Conservation (phyloP, 1,140 invertebrate species). For the Trichomalopsis sarcophagae region DNA sequence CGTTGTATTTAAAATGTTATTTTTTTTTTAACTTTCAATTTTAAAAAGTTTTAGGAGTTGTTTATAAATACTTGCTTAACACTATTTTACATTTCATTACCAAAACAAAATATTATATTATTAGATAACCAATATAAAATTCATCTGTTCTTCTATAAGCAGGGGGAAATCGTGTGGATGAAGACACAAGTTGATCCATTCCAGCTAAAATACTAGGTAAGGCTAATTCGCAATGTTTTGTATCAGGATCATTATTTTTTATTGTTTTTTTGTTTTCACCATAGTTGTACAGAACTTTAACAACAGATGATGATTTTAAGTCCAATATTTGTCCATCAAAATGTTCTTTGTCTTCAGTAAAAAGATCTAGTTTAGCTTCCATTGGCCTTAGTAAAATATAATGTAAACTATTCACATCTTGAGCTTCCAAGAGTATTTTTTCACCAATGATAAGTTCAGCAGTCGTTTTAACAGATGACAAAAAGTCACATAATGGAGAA, state of each 20-base stretch:
- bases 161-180: conserved; percentile 67
- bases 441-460: conserved; percentile 60
- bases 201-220: conserved; percentile 64
- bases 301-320: conserved; percentile 59
- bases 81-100: conserved; percentile 21
- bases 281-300: conserved; percentile 70
- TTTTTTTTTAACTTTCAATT: not conserved
- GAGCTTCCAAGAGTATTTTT: conserved; percentile 64
- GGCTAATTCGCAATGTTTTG: conserved; percentile 63
- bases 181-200: conserved; percentile 64
- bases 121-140: conserved; percentile 65
- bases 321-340: conserved; percentile 52
- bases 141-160: conserved; percentile 62
- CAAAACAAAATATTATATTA: conserved; percentile 52
- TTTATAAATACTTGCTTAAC: not conserved
- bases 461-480: conserved; percentile 61
- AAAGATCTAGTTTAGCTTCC: conserved; percentile 66
- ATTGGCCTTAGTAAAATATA: conserved; percentile 67
- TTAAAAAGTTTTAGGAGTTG: not conserved
- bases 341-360: conserved; percentile 58
- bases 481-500: conserved; percentile 66
- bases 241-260: conserved; percentile 56
- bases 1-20: not conserved
- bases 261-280: conserved; percentile 58
- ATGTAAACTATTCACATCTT: conserved; percentile 59